Evolutionary conservation across 2,888 invertebrate species (phyloP), one percentile per base, ranked within the genome.

Genomic region (Polia nebulosa): DNA sequence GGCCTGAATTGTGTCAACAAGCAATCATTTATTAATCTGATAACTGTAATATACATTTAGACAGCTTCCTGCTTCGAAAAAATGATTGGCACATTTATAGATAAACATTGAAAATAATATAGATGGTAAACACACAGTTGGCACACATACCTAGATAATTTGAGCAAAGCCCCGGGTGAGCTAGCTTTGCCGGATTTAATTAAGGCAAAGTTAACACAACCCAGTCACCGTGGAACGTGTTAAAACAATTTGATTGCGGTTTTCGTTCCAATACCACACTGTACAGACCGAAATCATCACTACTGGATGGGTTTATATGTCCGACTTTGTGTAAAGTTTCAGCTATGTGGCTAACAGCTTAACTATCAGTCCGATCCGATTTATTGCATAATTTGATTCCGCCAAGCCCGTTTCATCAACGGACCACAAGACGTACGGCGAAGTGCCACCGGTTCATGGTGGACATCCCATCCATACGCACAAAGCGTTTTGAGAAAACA

Each of bases 1-100:
- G 5, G 49, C 22, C 36, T 65, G 45, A 61, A 78, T 75, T 79
- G 80, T 78, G 74, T 68, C 61, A 85, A 86, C 82, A 79, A 75
- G 55, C 62, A 77, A 81, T 80, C 69, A 52, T 76, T 72, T 73
- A 79, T 81, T 85, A 81, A 82, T 79, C 61, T 68, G 87, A 86
- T 86, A 87, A 85, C 69, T 62, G 34, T 73, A 80, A 69, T 82
- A 81, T 78, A 78, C 71, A 74, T 76, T 53, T 25, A 65, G 55
- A 55, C 65, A 51, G 53, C 61, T 73, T 71, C 79, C 76, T 68
- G 1, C 63, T 72, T 72, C 61, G 39, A 49, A 25, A 66, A 55
- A 63, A 7, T 51, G 51, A 75, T 76, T 47, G 63, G 47, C 57
- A 63, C 53, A 69, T 76, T 64, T 52, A 29, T n/a, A 55, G 72